Evolutionary conservation across 2,113 vertebrate genomes (phyloP).

Genomic region (Meles meles): DNA sequence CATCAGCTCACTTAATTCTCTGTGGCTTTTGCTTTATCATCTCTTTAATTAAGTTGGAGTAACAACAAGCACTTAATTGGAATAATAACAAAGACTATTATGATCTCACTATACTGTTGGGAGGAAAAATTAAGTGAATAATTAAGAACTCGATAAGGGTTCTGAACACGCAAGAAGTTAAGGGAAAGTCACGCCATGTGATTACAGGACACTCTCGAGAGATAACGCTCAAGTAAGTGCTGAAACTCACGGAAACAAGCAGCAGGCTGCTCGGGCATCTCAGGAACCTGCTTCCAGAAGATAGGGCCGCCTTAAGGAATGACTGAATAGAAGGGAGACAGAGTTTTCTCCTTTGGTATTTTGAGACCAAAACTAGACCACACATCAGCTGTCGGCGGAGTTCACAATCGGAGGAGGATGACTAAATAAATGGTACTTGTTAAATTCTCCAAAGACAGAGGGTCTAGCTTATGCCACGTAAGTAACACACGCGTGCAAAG

Average conservation of each 20-base stretch:
- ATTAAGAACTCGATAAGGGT: conserved; percentile 58
- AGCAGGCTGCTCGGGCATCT: not conserved
- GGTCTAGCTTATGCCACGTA: not conserved
- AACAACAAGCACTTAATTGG: conserved; percentile 50
- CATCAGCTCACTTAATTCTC: not conserved
- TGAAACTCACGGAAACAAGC: not conserved
- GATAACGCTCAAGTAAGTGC: not conserved
- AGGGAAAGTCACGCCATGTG: not conserved
- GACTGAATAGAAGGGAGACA: not conserved
- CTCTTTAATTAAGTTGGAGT: conserved; percentile 40
- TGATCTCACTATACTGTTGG: conserved; percentile 46
- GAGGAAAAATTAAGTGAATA: conserved; percentile 44
- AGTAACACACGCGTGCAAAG: not conserved
- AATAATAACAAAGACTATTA: conserved; percentile 57
- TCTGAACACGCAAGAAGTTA: not conserved
- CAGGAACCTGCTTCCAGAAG: not conserved
- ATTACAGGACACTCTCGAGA: not conserved
- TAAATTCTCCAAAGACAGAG: not conserved
- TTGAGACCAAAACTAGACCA: not conserved
- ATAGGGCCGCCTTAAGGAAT: not conserved
- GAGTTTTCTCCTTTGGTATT: not conserved
- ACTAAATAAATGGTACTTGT: not conserved
- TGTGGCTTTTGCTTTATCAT: conserved; percentile 13
- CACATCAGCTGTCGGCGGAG: not conserved
- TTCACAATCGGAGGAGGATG: not conserved